Conservation (phyloP, 2,888 invertebrate genomes). For the Cacoxenus indagator region DNA sequence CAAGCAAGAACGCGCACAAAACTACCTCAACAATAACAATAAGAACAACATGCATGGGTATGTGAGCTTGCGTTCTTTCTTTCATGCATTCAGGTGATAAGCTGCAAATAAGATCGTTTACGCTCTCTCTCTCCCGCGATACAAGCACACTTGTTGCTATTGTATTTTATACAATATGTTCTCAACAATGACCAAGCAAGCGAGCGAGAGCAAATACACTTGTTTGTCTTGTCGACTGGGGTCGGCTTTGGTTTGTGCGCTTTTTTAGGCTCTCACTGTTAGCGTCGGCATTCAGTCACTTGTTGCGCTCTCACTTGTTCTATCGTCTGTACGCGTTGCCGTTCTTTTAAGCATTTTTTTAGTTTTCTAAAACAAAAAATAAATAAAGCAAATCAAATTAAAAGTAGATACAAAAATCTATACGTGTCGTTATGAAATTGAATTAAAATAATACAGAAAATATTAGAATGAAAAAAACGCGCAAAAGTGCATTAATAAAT, state of each 20-base stretch:
- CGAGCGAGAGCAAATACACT: too few species aligned
- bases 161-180: background rate
- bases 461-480: background rate
- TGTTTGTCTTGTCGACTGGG: background rate
- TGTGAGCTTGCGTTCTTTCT: too few species aligned
- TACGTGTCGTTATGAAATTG: too few species aligned
- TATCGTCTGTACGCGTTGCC: slow-evolving; percentile 15
- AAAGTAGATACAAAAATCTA: too few species aligned
- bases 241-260: background rate
- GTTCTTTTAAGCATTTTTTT: slow-evolving; percentile 8
- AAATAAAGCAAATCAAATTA: too few species aligned
- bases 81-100: slow-evolving; percentile 5
- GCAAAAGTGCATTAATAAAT: slow-evolving; percentile 36
- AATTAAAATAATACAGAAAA: background rate
- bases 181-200: too few species aligned
- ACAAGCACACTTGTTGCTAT: background rate
- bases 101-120: background rate
- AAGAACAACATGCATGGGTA: too few species aligned
- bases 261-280: background rate
- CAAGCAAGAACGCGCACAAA: background rate
- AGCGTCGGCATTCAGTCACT: slow-evolving; percentile 26
- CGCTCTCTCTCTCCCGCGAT: background rate
- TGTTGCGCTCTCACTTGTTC: slow-evolving; percentile 32
- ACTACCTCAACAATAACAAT: too few species aligned
- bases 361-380: too few species aligned